These are phyloP conservation scores for Penaeus japonicus DNA, from an alignment of 1,140 invertebrate species.

Conservation along the genomic window DNA sequence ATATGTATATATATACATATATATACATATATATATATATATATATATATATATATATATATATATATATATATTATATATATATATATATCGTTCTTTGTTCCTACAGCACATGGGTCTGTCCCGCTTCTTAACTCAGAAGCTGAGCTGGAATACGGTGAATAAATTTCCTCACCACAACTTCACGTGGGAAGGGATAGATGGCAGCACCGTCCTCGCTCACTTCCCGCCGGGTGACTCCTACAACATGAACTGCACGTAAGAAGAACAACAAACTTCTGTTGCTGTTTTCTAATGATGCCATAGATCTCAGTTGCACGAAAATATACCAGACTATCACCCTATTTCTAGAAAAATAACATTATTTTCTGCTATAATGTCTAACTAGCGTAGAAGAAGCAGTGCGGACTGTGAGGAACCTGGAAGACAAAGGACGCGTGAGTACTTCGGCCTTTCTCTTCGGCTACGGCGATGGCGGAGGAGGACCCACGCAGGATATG, in stretches of 20 bases:
- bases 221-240: conserved; percentile 70
- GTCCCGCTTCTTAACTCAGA: conserved; percentile 68
- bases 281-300: background rate
- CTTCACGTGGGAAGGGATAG: conserved; percentile 70
- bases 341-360: background rate
- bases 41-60: too few species aligned
- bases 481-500: conserved; percentile 69
- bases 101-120: conserved; percentile 64
- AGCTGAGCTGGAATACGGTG: conserved; percentile 69
- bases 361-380: background rate
- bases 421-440: conserved; percentile 69
- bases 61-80: too few species aligned
- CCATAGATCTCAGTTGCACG: background rate
- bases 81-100: too few species aligned
- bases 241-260: conserved; percentile 65
- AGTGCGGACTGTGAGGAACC: conserved; percentile 66
- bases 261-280: background rate
- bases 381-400: conserved; percentile 63
- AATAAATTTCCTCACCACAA: conserved; percentile 71
- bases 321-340: background rate
- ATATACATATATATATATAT: too few species aligned
- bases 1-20: too few species aligned
- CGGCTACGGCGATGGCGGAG: conserved; percentile 70
- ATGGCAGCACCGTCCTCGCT: conserved; percentile 66
- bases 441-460: conserved; percentile 66